Conservation (phyloP, 1,140 invertebrate genomes). For the Cecropterus lyciades region DNA sequence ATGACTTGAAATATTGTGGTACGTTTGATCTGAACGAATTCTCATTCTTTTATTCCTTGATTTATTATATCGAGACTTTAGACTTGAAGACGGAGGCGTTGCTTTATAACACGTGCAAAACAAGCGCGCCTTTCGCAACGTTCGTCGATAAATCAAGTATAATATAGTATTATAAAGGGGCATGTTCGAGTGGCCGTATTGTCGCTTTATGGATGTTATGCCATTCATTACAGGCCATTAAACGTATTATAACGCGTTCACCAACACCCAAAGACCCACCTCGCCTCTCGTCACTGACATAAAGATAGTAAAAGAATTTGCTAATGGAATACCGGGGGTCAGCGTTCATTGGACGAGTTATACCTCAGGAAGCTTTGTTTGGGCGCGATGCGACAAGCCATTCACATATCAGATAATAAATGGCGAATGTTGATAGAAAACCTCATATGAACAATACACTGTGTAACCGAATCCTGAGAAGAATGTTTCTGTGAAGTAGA, state of each 20-base stretch:
- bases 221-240: constrained; percentile 82
- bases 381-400: constrained; percentile 74
- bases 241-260: constrained; percentile 73
- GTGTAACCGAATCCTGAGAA: constrained; percentile 39
- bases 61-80: constrained; percentile 14
- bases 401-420: constrained; percentile 78
- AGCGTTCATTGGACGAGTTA: constrained; percentile 50
- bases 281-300: constrained; percentile 11
- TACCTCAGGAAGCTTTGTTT: constrained; percentile 77
- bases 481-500: constrained; percentile 20
- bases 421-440: constrained; percentile 69
- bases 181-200: constrained; percentile 78
- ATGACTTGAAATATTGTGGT: background rate
- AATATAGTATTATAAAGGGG: constrained; percentile 77
- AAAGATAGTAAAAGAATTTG: constrained; percentile 38
- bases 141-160: constrained; percentile 75
- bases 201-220: constrained; percentile 81
- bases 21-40: background rate
- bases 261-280: constrained; percentile 53
- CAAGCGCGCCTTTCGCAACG: constrained; percentile 59
- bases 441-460: constrained; percentile 44
- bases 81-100: constrained; percentile 48
- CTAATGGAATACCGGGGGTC: constrained; percentile 52
- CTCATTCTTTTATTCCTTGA: constrained; percentile 1
- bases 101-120: constrained; percentile 73